Evolutionary conservation across 2,797 vertebrate genomes (phyloP).

Genomic region (Pagetopsis macropterus): DNA sequence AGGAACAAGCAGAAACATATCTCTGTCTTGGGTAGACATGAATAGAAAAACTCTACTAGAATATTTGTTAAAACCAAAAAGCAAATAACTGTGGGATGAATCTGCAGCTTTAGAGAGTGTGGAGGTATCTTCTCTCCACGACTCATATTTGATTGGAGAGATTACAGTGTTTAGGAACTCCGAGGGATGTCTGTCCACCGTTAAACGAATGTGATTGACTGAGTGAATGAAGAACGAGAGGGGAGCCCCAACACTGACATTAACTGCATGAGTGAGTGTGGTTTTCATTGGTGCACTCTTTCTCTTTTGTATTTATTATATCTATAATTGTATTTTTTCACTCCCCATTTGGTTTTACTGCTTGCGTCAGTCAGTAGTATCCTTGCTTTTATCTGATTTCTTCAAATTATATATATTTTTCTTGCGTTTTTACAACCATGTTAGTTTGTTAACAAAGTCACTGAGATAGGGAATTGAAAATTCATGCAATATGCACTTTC

Average conservation of each 20-base stretch:
- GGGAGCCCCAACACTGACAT: slow-evolving; percentile 10
- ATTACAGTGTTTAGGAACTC: slow-evolving; percentile 50
- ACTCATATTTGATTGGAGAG: slow-evolving; percentile 57
- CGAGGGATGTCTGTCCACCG: slow-evolving; percentile 43
- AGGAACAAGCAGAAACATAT: neutral
- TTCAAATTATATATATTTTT: neutral
- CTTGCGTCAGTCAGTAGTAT: neutral
- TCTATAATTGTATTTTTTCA: neutral
- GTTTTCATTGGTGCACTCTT: neutral
- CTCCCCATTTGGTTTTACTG: neutral
- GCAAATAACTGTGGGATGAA: slow-evolving; percentile 12
- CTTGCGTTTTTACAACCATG: slow-evolving; percentile 1
- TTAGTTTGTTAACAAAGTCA: slow-evolving; percentile 25
- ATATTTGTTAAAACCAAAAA: slow-evolving; percentile 9
- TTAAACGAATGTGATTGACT: slow-evolving; percentile 48
- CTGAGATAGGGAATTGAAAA: slow-evolving; percentile 5
- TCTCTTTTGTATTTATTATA: neutral
- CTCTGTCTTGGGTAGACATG: neutral
- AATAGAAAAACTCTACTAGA: neutral
- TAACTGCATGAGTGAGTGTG: neutral
- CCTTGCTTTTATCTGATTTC: neutral
- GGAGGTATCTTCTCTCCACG: slow-evolving; percentile 24
- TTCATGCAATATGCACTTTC: slow-evolving; percentile 6
- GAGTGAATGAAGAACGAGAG: slow-evolving; percentile 21
- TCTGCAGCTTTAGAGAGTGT: slow-evolving; percentile 4